Evolutionary conservation across 2,113 vertebrate genomes (phyloP), one percentile per base, ranked within the genome.

Genomic region (Barbus barbus): DNA sequence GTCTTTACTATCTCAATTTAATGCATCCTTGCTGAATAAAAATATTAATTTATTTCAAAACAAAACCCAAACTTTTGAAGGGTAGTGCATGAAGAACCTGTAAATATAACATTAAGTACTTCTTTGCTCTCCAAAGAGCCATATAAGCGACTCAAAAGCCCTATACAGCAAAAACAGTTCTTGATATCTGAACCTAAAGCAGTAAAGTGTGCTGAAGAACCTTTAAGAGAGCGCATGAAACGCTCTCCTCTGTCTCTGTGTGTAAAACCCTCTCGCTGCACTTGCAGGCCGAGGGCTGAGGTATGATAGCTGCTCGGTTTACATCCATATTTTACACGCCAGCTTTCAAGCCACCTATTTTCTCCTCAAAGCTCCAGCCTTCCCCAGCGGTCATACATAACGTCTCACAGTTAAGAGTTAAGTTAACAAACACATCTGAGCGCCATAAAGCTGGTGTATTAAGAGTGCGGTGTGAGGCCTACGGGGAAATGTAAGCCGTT

Each of bases 391-490:
- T 53, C 60, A 48, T 11, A 82, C 77, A 73, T 72, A 63, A 82
- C 69, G 60, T 63, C 78, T 2, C 31, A 36, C 48, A 14, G 51
- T 78, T 58, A 58, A 84, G 69, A 84, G 79, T 82, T 87, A 79
- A 83, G 73, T 77, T 76, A 83, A 84, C 73, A 84, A 84, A 87
- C 86, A 80, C 80, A 75, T 79, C 69, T 75, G 31, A 61, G 61
- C 16, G 46, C 58, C 46, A 61, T 79, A 81, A 78, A 87, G 77
- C 56, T 18, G 48, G 65, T 33, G 53, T 81, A 56, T 48, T 36
- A 74, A 81, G 36, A 48, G 73, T 80, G 69, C 56, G 33, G 22
- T 33, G n/a, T 38, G 53, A 51, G 48, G 14, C 83, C 83, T 80
- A 38, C 22, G 48, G 86, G 86, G 79, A 75, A 85, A 87, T 85